Conservation (phyloP, 2,888 invertebrate species). For the Esperia sulphurella region DNA sequence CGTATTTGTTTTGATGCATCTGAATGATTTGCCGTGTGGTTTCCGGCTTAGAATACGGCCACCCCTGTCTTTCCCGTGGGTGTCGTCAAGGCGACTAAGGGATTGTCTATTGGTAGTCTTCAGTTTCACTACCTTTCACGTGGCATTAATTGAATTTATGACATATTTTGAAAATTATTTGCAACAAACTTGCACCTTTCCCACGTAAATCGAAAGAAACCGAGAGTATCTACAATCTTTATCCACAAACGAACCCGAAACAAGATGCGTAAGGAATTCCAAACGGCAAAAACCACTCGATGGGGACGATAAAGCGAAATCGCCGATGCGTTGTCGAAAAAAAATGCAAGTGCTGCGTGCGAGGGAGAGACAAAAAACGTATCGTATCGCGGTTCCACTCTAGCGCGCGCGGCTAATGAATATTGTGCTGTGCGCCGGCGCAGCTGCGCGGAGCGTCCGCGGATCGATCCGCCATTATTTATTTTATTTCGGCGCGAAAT, state of each 20-base stretch:
- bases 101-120: no score
- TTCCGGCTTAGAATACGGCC: no score
- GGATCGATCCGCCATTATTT: constrained; percentile 70
- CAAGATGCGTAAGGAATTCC: constrained; percentile 70
- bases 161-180: not conserved
- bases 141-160: not conserved
- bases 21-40: no score
- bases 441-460: constrained; percentile 56
- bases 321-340: constrained; percentile 73
- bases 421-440: constrained; percentile 55
- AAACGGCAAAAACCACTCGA: constrained; percentile 72
- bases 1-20: not conserved
- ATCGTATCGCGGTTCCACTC: constrained; percentile 75
- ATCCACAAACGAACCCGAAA: constrained; percentile 53
- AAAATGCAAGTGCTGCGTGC: constrained; percentile 72
- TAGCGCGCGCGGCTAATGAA: constrained; percentile 71
- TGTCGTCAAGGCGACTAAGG: no score
- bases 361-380: constrained; percentile 73
- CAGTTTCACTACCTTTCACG: no score
- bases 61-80: no score
- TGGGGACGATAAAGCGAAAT: constrained; percentile 75
- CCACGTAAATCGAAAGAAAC: constrained; percentile 23
- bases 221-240: constrained; percentile 26
- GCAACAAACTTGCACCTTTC: constrained; percentile 13
- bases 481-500: constrained; percentile 76